Base-by-base conservation (phyloP, 1,140 invertebrate species). In the Drosophila kurseongensis region DNA sequence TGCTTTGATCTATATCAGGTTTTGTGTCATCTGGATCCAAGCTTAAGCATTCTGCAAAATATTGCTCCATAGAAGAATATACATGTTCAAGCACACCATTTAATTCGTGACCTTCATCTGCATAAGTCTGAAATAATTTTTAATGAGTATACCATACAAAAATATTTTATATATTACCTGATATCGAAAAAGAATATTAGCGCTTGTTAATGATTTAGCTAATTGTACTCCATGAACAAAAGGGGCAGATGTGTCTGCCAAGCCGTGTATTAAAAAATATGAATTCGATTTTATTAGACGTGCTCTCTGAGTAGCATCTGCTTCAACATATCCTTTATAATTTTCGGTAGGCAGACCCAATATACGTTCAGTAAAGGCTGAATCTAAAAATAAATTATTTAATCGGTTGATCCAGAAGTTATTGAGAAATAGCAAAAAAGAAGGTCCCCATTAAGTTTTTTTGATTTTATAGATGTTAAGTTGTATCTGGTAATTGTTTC, bases 331-430 rank as follows among this genome's bases (percentile, higher is more conserved):
- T 36, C 96, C 97, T 89, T 97, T 97, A 92, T 96, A 97, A 93
- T 98, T 98, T 80, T 98, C 97, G 13, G 94, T 95, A 44, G 98
- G 97, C 42, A 95, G 94, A 13, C 97, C 97, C 74, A 99, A 95
- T 82, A 98, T 96, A 60, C 97, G 94, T 93, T 99, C 98, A 94
- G 98, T 98, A 91, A 98, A 99, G 6, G 97, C 97, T 18, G 97
- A 97, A 93, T 99, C 98, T 99, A 32, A 23, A 57, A 55, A 40
- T 27, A 32, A 16, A 9, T 29, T 27, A 41, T 29, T 23, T 23
- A 23, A 23, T 23, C 23, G 23, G 23, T 23, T 23, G 23, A 23
- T 23, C 23, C 23, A 23, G 23, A 2, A 23, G 23, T 23, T 23
- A 4, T 23, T 4, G 23, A 23, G 23, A 23, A 23, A 23, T 23